Percentiles rank a stretch among this genome's conserved stretches.
These are phyloP conservation scores for Diplolepis rosae DNA, from an alignment of 2,888 invertebrate species.

Conservation along the genomic window DNA sequence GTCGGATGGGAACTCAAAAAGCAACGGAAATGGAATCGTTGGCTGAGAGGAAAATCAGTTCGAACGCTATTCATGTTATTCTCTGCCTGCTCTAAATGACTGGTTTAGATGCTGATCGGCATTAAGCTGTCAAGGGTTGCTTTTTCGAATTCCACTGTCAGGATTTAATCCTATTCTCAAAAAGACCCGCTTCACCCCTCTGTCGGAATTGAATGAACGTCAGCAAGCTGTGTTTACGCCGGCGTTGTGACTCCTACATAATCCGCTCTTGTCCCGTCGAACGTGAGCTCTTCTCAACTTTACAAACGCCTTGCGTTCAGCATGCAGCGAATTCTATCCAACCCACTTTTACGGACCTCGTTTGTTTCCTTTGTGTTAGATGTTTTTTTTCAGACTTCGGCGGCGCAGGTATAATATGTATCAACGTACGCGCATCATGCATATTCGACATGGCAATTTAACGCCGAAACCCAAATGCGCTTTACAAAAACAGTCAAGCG, in stretches of 20 bases:
- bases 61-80: slow-evolving; percentile 37
- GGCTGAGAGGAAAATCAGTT: neutral
- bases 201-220: slow-evolving; percentile 56
- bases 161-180: slow-evolving; percentile 65
- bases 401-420: slow-evolving; percentile 19
- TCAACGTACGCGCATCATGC: slow-evolving; percentile 44
- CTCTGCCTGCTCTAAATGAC: slow-evolving; percentile 62
- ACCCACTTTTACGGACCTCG: slow-evolving; percentile 37
- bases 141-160: slow-evolving; percentile 63
- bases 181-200: slow-evolving; percentile 62
- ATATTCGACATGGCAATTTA: slow-evolving; percentile 50
- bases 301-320: slow-evolving; percentile 53
- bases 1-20: neutral
- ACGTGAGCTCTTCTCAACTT: slow-evolving; percentile 42
- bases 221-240: slow-evolving; percentile 63
- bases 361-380: slow-evolving; percentile 32
- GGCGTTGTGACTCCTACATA: slow-evolving; percentile 60
- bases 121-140: slow-evolving; percentile 70
- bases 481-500: slow-evolving; percentile 24
- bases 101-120: slow-evolving; percentile 67
- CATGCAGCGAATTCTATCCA: slow-evolving; percentile 39
- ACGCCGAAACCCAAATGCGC: slow-evolving; percentile 41
- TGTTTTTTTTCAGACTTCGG: slow-evolving; percentile 4
- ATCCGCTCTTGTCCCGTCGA: slow-evolving; percentile 42
- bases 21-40: slow-evolving; percentile 11